Evolutionary conservation across 2,888 invertebrate genomes (phyloP), one percentile per base, ranked within the genome.

Genomic region (Byasa hedistus): DNA sequence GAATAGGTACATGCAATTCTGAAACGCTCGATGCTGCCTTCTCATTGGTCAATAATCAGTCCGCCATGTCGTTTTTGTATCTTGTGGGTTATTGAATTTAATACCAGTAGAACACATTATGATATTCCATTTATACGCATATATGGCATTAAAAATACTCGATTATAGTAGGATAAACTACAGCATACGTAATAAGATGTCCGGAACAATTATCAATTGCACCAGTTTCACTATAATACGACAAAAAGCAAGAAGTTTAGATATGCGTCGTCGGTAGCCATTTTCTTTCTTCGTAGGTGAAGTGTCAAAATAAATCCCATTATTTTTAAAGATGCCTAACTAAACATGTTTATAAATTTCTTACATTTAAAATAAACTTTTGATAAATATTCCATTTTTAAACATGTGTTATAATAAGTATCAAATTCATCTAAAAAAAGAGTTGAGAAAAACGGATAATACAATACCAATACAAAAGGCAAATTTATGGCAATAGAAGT

Each of bases 1-100:
- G 93, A 94, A 94, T 94, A 93, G 93, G 93, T 92, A 92, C 82
- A 89, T 93, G 93, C 92, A 93, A 92, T 92, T 93, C 92, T 92
- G 93, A 91, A 92, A 92, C 91, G 92, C 91, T 92, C 91, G 92
- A 93, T 93, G 93, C 93, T 92, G 89, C 89, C 87, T 90, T 94
- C 93, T 92, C 92, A 95, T 95, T 95, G 95, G 95, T 92, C 91
- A 91, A 91, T 89, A 84, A 82, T 73, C 82, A 84, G 86, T 92
- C 94, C 94, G 95, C 95, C 95, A 95, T 95, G 90, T 91, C 90
- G 90, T 85, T 88, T 89, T 89, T 84, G 78, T 84, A 81, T 80
- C 76, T 83, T 80, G 79, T 79, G 76, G 74, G 76, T 75, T 83
- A 86, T 79, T 82, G 79, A 85, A 82, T 86, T 83, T 80, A 77